Conservation (phyloP, 2,797 vertebrate species). For the Ptychadena robeensis region DNA sequence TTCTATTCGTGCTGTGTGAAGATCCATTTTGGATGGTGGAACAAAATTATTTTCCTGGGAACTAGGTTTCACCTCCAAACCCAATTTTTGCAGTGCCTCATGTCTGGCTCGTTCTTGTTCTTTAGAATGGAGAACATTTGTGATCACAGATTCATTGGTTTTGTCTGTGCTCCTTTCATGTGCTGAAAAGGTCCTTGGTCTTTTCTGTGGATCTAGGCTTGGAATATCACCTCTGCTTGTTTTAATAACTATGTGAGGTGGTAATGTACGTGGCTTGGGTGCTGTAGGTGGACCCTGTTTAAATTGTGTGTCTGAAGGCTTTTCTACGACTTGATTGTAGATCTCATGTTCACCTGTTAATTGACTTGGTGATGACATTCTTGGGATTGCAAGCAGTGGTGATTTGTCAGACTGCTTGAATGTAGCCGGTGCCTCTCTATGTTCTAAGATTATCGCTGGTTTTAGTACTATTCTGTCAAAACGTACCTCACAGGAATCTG, state of each 20-base stretch:
- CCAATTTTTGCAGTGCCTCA: constrained; percentile 89
- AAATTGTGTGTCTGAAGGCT: constrained; percentile 2
- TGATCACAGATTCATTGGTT: constrained; percentile 11
- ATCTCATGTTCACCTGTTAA: constrained; percentile 9
- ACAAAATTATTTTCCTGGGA: not conserved
- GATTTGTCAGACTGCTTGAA: not conserved
- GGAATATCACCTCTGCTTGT: constrained; percentile 65
- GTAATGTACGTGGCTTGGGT: constrained; percentile 83
- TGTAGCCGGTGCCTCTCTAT: constrained; percentile 5
- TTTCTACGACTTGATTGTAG: not conserved
- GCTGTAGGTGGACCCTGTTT: constrained; percentile 75
- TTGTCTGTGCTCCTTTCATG: constrained; percentile 44
- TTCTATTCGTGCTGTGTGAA: not conserved
- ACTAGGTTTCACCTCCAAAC: constrained; percentile 69
- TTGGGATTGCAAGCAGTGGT: constrained; percentile 14
- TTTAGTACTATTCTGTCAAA: not conserved
- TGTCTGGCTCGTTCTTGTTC: constrained; percentile 76
- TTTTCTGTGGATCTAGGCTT: constrained; percentile 44
- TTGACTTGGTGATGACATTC: constrained; percentile 3
- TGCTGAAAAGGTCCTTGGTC: constrained; percentile 58
- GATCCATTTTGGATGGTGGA: not conserved
- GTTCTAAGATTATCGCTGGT: not conserved
- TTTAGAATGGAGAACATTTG: constrained; percentile 63
- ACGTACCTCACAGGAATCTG: constrained; percentile 21
- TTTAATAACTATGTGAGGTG: constrained; percentile 75